Conservation (phyloP, 2,888 invertebrate genomes). For the Leptopterna dolabrata region DNA sequence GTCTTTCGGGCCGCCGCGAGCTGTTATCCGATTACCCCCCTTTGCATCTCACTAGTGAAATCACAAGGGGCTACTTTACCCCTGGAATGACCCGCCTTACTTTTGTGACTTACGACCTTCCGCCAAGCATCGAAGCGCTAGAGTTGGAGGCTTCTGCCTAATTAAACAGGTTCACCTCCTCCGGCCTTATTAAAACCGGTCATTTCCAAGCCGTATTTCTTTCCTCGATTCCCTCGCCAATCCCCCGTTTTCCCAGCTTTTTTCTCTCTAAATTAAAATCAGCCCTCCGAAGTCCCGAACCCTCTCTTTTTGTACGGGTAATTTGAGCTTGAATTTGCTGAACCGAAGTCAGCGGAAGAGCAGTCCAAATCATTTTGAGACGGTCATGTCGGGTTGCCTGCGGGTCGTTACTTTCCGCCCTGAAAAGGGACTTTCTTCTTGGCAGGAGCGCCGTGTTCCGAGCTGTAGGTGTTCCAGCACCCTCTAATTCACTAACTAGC, state of each 20-base stretch:
- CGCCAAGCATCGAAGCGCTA: neutral
- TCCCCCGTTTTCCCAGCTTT: neutral
- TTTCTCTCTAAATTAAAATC: conserved; percentile 8
- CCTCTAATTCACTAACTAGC: neutral
- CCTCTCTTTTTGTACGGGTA: neutral
- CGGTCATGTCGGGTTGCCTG: neutral
- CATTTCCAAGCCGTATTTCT: conserved; percentile 15
- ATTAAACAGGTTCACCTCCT: conserved; percentile 33
- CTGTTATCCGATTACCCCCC: neutral
- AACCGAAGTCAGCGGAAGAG: neutral
- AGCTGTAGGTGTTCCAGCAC: neutral
- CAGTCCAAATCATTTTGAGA: neutral
- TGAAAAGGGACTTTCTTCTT: neutral
- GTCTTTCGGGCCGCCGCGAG: conserved; percentile 10
- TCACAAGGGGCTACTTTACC: conserved; percentile 5
- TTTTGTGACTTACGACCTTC: conserved; percentile 42
- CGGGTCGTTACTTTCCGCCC: neutral
- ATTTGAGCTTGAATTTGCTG: neutral
- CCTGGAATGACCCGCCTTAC: conserved; percentile 1
- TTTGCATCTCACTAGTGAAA: neutral
- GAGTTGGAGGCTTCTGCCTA: conserved; percentile 13
- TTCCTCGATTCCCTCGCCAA: neutral
- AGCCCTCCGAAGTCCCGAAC: neutral
- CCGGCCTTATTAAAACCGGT: conserved; percentile 41
- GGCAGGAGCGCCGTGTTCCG: neutral